phyloP scores from a whole-genome alignment of 2,797 vertebrate genomes.

The Luscinia megarhynchos region DNA sequence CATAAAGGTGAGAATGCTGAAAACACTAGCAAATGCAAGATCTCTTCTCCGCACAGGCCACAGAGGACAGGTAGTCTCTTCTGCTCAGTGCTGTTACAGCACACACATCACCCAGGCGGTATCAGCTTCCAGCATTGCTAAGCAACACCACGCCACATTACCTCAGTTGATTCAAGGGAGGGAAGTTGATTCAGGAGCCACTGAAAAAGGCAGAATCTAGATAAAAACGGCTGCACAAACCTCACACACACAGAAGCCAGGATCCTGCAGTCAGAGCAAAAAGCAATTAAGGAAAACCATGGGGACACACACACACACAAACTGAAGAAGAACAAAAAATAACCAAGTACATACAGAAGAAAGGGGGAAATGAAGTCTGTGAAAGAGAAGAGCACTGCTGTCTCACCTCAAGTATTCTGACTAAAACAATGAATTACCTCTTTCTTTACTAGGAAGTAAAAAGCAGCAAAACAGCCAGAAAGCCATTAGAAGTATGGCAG shows the following conservation, averaged over 20 bases:
- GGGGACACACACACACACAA: not conserved
- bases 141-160: slow-evolving; percentile 57
- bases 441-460: not conserved
- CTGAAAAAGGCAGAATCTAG: slow-evolving; percentile 26
- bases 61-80: not conserved
- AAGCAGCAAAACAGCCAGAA: not conserved
- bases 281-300: not conserved
- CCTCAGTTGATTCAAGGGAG: slow-evolving; percentile 33
- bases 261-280: not conserved
- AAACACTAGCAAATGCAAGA: not conserved
- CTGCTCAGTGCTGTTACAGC: not conserved
- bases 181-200: slow-evolving; percentile 37
- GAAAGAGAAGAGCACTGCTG: not conserved
- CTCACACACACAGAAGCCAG: not conserved
- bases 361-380: not conserved
- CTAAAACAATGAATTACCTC: not conserved
- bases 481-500: not conserved
- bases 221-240: slow-evolving; percentile 3
- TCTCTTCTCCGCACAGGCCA: not conserved
- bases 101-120: not conserved
- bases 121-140: slow-evolving; percentile 60
- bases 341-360: not conserved
- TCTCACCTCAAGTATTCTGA: not conserved
- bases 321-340: not conserved
- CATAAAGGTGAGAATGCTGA: not conserved